Conservation (phyloP, 2,113 vertebrate species). For the Merops nubicus region DNA sequence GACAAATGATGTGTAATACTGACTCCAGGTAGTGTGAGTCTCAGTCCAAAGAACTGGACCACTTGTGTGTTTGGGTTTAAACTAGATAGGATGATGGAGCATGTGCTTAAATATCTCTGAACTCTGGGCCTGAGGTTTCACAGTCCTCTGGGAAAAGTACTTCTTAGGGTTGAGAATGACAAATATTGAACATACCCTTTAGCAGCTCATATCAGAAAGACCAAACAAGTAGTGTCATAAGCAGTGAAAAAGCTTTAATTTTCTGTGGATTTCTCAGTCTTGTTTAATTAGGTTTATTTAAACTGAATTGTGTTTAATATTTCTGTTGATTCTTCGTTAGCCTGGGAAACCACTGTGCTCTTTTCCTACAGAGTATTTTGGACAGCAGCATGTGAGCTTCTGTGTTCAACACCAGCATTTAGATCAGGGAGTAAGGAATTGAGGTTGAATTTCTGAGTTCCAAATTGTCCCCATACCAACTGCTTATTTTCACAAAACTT, state of each 20-base stretch:
- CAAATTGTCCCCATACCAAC: background rate
- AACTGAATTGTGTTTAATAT: conserved; percentile 6
- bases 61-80: background rate
- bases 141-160: background rate
- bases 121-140: background rate
- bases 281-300: conserved; percentile 16
- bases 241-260: background rate
- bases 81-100: background rate
- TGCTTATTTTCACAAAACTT: background rate
- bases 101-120: background rate
- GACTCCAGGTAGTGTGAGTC: background rate
- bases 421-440: background rate
- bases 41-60: background rate
- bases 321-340: conserved; percentile 21
- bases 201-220: background rate
- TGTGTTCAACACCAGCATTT: background rate
- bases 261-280: background rate
- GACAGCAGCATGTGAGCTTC: background rate
- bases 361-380: background rate
- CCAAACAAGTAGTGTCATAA: background rate
- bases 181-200: background rate
- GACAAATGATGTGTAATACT: accelerated
- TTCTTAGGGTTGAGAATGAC: background rate
- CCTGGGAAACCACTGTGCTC: background rate
- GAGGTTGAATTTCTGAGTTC: background rate